Evolutionary conservation across 2,888 invertebrate genomes (phyloP).

Genomic region (Pristionchus mayeri): DNA sequence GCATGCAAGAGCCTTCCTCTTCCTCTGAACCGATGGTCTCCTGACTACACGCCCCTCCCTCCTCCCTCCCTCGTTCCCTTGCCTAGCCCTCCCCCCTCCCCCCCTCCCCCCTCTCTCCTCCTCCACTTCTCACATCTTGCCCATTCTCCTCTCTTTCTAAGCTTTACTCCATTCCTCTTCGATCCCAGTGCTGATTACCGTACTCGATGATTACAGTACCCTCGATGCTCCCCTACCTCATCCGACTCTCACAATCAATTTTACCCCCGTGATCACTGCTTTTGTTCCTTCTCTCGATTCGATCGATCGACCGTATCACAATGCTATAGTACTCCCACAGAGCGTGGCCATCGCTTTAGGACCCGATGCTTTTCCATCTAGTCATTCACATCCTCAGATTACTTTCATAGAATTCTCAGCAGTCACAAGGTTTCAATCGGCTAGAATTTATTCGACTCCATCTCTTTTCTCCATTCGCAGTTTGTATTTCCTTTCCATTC

Average conservation of each 20-base stretch:
- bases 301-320: neutral
- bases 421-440: slow-evolving; percentile 7
- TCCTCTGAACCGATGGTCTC: neutral
- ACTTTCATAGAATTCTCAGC: slow-evolving; percentile 13
- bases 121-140: neutral
- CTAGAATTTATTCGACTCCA: slow-evolving; percentile 6
- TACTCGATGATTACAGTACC: slow-evolving; percentile 12
- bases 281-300: neutral
- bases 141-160: neutral
- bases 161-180: neutral
- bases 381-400: neutral
- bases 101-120: neutral
- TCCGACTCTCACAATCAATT: neutral
- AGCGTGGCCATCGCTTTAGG: slow-evolving; percentile 16
- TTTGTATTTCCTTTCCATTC: neutral
- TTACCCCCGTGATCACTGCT: neutral
- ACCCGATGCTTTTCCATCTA: slow-evolving; percentile 31
- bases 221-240: neutral
- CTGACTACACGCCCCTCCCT: neutral
- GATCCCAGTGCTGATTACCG: slow-evolving; percentile 1
- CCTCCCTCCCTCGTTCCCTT: neutral
- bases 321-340: neutral
- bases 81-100: neutral
- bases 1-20: neutral
- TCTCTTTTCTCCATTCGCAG: neutral